Conservation (phyloP, 2,113 vertebrate species). For the Pseudolaguvia tuberculata region DNA sequence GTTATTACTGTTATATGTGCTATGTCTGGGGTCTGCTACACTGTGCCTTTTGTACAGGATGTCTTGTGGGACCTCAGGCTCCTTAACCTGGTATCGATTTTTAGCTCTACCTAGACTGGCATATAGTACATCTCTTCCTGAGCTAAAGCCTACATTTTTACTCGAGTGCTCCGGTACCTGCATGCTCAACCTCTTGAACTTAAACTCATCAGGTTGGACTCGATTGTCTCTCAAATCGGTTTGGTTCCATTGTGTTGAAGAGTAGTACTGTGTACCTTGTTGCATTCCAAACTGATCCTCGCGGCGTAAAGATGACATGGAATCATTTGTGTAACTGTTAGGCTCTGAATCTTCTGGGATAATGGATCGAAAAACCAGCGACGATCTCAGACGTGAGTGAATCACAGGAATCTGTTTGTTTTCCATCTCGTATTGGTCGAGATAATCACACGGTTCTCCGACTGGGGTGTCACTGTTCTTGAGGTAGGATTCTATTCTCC, state of each 20-base stretch:
- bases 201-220: slow-evolving; percentile 52
- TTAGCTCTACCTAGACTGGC: slow-evolving; percentile 63
- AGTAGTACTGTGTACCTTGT: slow-evolving; percentile 51
- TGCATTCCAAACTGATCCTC: slow-evolving; percentile 57
- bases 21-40: slow-evolving; percentile 78
- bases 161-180: slow-evolving; percentile 62
- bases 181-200: slow-evolving; percentile 59
- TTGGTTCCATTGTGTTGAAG: slow-evolving; percentile 61
- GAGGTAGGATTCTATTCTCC: slow-evolving; percentile 88
- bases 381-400: slow-evolving; percentile 80
- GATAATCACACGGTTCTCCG: slow-evolving; percentile 67
- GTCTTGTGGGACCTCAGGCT: slow-evolving; percentile 58
- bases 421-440: slow-evolving; percentile 69
- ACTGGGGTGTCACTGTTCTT: slow-evolving; percentile 72
- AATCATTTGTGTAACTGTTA: slow-evolving; percentile 71
- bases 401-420: slow-evolving; percentile 72
- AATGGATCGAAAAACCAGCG: slow-evolving; percentile 78
- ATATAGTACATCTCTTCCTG: slow-evolving; percentile 64
- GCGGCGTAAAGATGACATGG: slow-evolving; percentile 67
- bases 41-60: slow-evolving; percentile 85
- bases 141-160: slow-evolving; percentile 47
- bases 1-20: slow-evolving; percentile 59
- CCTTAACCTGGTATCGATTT: slow-evolving; percentile 45
- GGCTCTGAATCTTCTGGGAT: slow-evolving; percentile 81
- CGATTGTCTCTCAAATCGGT: slow-evolving; percentile 42